These are phyloP conservation scores for Zele albiditarsus DNA, from an alignment of 2,888 invertebrate genomes.

Conservation along the genomic window DNA sequence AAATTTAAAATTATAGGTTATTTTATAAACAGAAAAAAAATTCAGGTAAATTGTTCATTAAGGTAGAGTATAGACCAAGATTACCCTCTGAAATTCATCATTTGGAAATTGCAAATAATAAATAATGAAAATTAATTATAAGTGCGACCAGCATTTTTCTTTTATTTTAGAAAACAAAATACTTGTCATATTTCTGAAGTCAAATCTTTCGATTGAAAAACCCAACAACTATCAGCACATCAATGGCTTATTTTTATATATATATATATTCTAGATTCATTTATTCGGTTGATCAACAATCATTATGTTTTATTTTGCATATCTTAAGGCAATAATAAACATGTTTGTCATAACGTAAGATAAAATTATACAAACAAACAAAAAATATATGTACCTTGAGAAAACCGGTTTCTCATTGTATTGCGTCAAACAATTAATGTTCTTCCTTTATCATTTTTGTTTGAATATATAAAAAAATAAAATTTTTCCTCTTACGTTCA, in stretches of 20 bases:
- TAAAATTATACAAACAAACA: background rate
- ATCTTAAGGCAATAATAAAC: background rate
- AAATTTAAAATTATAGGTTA: too few species aligned
- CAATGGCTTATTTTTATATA: background rate
- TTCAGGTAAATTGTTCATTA: too few species aligned
- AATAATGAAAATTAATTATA: too few species aligned
- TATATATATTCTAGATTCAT: background rate
- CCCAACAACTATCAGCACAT: too few species aligned
- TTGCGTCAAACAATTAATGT: background rate
- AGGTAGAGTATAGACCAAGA: too few species aligned
- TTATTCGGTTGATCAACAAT: background rate
- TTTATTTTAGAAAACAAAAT: too few species aligned
- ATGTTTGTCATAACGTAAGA: background rate
- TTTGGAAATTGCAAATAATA: too few species aligned
- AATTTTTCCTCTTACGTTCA: background rate
- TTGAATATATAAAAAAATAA: background rate
- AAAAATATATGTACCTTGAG: background rate
- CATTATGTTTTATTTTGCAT: background rate
- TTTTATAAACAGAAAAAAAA: too few species aligned
- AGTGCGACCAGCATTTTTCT: too few species aligned
- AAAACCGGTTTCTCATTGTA: background rate
- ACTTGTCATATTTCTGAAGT: too few species aligned
- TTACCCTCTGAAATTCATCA: too few species aligned
- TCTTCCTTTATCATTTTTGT: background rate
- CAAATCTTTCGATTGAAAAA: too few species aligned